Percentiles rank a stretch among this genome's conserved stretches.
Evolutionary conservation across 53 echinoderm and acorn worm genomes (phyloP).

Genomic region (Astropecten irregularis): DNA sequence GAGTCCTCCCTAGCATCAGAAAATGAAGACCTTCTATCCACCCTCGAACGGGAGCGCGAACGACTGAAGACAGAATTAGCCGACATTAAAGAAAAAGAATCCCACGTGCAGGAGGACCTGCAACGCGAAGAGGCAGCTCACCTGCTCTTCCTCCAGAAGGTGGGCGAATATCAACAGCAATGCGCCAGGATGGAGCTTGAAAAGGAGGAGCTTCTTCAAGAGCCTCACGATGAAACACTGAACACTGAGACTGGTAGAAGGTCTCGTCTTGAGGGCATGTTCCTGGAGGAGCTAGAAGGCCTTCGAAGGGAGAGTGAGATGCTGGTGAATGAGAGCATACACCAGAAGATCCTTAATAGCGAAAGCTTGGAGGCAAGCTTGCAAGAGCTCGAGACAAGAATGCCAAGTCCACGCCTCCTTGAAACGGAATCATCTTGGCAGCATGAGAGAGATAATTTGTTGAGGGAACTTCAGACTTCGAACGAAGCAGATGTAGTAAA

Average conservation of each 20-base stretch:
- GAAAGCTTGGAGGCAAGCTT: not conserved
- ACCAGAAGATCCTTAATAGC: not conserved
- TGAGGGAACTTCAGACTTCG: too few species aligned
- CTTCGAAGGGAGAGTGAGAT: conserved; percentile 5
- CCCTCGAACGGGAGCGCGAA: conserved; percentile 22
- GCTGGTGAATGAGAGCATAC: conserved; percentile 2
- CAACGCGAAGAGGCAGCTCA: conserved; percentile 18
- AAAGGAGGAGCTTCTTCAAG: conserved; percentile 31
- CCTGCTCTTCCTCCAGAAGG: not conserved
- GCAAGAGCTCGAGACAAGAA: not conserved
- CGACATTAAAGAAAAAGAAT: conserved; percentile 10
- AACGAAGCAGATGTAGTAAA: too few species aligned
- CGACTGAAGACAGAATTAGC: not conserved
- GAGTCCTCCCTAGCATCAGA: too few species aligned
- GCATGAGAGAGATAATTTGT: too few species aligned
- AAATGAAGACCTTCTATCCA: conserved; percentile 30
- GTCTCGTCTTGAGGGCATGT: not conserved
- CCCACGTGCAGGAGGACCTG: conserved; percentile 7
- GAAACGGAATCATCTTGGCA: too few species aligned
- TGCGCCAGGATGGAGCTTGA: conserved; percentile 46
- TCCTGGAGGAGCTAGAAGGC: conserved; percentile 23
- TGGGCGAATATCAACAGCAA: conserved; percentile 28
- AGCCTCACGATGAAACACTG: not conserved
- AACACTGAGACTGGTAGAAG: not conserved
- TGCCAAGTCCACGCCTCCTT: too few species aligned